These are phyloP conservation scores for Limnephilus marmoratus DNA, from an alignment of 2,888 invertebrate species.

Conservation along the genomic window DNA sequence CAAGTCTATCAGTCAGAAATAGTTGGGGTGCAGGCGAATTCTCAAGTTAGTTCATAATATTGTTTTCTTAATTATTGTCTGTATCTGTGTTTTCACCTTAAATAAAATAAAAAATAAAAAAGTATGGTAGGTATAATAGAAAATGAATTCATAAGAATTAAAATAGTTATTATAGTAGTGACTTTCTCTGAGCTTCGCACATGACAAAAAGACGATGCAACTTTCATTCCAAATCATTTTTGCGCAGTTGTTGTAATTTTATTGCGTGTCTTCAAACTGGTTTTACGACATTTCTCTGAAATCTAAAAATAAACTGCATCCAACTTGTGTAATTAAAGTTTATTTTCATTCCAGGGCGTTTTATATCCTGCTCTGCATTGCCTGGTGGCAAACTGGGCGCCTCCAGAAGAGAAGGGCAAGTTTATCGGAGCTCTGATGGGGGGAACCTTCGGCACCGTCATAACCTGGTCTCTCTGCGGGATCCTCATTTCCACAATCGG, in stretches of 20 bases:
- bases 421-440: constrained; percentile 85
- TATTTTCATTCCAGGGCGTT: constrained; percentile 73
- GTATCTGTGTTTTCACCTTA: too few species aligned
- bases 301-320: not conserved
- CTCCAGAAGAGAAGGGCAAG: constrained; percentile 85
- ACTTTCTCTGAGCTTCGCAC: not conserved
- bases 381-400: constrained; percentile 84
- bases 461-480: constrained; percentile 84
- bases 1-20: too few species aligned
- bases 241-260: not conserved
- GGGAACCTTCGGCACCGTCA: constrained; percentile 84
- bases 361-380: constrained; percentile 81
- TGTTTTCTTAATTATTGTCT: too few species aligned
- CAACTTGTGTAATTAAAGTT: not conserved
- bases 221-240: not conserved
- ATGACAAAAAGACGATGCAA: not conserved
- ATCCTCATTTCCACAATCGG: constrained; percentile 79
- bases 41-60: too few species aligned
- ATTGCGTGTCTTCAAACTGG: not conserved
- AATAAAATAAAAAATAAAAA: too few species aligned
- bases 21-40: too few species aligned
- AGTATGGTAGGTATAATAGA: too few species aligned
- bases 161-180: too few species aligned
- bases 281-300: not conserved
- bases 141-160: too few species aligned